Evolutionary conservation across 2,888 invertebrate genomes (phyloP).

Genomic region (Sarcophaga caerulescens): DNA sequence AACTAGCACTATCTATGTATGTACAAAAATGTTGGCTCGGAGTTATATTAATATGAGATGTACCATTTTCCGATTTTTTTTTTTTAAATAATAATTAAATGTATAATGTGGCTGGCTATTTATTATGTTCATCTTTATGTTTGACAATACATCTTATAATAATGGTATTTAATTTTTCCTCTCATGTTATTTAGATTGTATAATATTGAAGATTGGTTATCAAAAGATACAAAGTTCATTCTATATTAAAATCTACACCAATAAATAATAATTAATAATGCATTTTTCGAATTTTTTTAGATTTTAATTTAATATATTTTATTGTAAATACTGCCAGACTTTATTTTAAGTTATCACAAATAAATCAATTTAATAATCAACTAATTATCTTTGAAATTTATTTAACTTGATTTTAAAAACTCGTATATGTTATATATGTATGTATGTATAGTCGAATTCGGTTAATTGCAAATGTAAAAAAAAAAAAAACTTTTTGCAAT

Average conservation of each 20-base stretch:
- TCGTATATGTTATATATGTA: too few relatives aligned
- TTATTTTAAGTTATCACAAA: conserved; percentile 36
- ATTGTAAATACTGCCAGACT: conserved; percentile 41
- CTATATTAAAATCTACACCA: conserved; percentile 18
- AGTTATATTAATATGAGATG: too few relatives aligned
- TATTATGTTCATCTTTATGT: conserved; percentile 4
- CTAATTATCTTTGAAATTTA: background rate
- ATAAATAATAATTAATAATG: conserved; percentile 28
- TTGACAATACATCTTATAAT: background rate
- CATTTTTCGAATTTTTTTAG: conserved; percentile 20
- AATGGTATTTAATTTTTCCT: background rate
- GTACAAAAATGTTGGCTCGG: background rate
- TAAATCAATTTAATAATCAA: conserved; percentile 34
- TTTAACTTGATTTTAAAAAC: background rate
- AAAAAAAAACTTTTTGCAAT: too few relatives aligned
- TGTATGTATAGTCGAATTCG: too few relatives aligned
- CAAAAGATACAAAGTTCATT: conserved; percentile 16
- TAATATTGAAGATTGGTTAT: conserved; percentile 22
- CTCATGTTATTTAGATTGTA: conserved; percentile 32
- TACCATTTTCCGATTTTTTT: background rate
- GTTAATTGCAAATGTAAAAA: too few relatives aligned
- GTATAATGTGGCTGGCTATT: background rate
- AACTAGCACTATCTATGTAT: too few relatives aligned
- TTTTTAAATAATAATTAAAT: background rate
- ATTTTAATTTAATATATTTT: background rate